These are phyloP conservation scores for Epinephelus malabaricus DNA, from an alignment of 2,797 vertebrate species.

Conservation along the genomic window DNA sequence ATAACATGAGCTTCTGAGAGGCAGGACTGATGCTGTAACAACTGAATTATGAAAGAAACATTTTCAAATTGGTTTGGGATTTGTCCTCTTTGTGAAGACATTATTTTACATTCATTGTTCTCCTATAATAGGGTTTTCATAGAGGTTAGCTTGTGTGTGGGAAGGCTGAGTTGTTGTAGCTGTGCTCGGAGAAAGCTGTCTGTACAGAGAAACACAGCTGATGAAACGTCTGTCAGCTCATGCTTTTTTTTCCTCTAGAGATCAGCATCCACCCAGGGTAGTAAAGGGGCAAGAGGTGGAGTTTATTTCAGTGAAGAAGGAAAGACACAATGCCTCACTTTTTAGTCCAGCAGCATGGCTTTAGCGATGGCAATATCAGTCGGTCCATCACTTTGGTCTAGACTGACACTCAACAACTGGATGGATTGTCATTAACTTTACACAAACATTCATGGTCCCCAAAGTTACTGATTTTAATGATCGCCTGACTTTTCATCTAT, in stretches of 20 bases:
- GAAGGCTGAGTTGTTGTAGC: slow-evolving; percentile 54
- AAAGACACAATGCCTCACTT: neutral
- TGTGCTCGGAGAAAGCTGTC: slow-evolving; percentile 70
- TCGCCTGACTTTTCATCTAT: neutral
- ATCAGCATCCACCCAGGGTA: slow-evolving; percentile 37
- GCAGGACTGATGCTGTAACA: neutral
- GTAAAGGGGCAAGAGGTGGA: slow-evolving; percentile 23
- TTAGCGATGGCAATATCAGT: neutral
- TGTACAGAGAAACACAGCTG: slow-evolving; percentile 59
- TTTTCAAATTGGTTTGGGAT: slow-evolving; percentile 28
- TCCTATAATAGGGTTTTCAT: neutral
- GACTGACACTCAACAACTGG: neutral
- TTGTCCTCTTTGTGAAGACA: slow-evolving; percentile 3
- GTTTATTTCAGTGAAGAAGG: slow-evolving; percentile 25
- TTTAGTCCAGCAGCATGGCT: neutral
- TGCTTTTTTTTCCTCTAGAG: slow-evolving; percentile 29
- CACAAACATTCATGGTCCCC: neutral
- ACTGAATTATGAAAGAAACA: slow-evolving; percentile 5
- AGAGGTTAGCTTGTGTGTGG: slow-evolving; percentile 33
- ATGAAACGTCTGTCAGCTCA: slow-evolving; percentile 58
- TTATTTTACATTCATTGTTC: slow-evolving; percentile 7
- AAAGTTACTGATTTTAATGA: neutral
- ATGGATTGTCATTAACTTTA: neutral
- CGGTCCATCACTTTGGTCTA: neutral
- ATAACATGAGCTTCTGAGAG: slow-evolving; percentile 7